Evolutionary conservation across 2,888 invertebrate species (phyloP).

Genomic region (Apodemia duryi): DNA sequence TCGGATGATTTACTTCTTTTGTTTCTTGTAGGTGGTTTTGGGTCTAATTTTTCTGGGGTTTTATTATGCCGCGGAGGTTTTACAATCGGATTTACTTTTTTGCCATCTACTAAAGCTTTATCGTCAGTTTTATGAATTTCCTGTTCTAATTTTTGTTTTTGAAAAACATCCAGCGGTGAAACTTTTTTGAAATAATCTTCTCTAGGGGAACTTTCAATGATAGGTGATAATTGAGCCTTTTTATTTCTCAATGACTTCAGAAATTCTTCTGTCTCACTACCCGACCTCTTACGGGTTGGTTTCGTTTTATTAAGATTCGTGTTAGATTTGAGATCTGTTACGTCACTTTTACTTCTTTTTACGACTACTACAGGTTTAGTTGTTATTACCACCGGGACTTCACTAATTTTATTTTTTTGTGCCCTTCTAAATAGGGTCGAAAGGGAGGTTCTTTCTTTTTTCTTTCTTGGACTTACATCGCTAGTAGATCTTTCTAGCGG

Average conservation of each 20-base stretch:
- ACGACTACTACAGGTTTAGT: constrained; percentile 64
- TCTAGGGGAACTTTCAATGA: constrained; percentile 86
- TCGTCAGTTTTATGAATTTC: constrained; percentile 47
- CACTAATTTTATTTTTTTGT: constrained; percentile 73
- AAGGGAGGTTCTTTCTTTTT: constrained; percentile 81
- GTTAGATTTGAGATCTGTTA: constrained; percentile 80
- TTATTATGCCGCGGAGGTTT: constrained; percentile 68
- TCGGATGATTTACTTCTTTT: constrained; percentile 63
- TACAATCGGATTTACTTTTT: constrained; percentile 70
- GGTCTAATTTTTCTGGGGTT: constrained; percentile 62
- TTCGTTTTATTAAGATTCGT: constrained; percentile 63
- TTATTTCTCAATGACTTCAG: constrained; percentile 74
- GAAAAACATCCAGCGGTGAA: constrained; percentile 59
- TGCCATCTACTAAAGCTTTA: constrained; percentile 43
- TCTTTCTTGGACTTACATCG: constrained; percentile 72
- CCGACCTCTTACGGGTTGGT: constrained; percentile 78
- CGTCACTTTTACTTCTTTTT: constrained; percentile 82
- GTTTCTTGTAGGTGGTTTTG: constrained; percentile 56
- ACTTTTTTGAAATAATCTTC: constrained; percentile 83
- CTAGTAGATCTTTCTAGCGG: constrained; percentile 77
- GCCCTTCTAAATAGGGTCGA: constrained; percentile 83
- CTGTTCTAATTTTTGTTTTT: constrained; percentile 57
- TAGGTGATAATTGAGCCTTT: constrained; percentile 87
- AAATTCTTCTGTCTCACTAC: constrained; percentile 81
- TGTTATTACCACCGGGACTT: constrained; percentile 68